Evolutionary conservation across 2,113 vertebrate species (phyloP).

Genomic region (Tonatia bakeri): DNA sequence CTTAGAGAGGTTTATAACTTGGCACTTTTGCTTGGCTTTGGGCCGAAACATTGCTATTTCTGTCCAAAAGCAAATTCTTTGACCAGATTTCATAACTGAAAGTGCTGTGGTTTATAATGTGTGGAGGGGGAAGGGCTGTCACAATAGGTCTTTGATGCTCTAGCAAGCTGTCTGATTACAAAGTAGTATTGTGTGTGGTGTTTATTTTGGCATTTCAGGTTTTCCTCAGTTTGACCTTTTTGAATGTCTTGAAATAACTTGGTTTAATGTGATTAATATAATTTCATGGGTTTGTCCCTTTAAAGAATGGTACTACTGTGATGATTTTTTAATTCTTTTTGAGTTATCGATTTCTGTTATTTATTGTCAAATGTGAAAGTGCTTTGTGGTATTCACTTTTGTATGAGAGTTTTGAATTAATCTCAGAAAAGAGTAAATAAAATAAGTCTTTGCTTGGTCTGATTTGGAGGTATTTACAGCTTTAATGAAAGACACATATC

Average conservation of each 20-base stretch:
- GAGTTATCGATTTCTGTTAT: background rate
- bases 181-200: background rate
- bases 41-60: constrained; percentile 80
- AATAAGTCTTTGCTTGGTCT: background rate
- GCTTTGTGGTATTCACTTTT: constrained; percentile 13
- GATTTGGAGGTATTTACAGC: constrained; percentile 1
- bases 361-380: constrained; percentile 26
- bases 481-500: background rate
- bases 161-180: background rate
- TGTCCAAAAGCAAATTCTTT: constrained; percentile 79
- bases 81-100: constrained; percentile 78
- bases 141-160: background rate
- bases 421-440: constrained; percentile 29
- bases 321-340: constrained; percentile 18
- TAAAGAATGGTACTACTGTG: background rate
- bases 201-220: background rate
- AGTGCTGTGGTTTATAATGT: constrained; percentile 76
- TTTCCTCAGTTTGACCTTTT: background rate
- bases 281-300: background rate
- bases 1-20: constrained; percentile 83
- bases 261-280: background rate
- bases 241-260: constrained; percentile 35
- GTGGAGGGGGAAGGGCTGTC: background rate
- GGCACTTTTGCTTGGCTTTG: constrained; percentile 80
- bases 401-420: background rate